Conservation (phyloP, 1,140 invertebrate genomes). For the Colletes latitarsis region DNA sequence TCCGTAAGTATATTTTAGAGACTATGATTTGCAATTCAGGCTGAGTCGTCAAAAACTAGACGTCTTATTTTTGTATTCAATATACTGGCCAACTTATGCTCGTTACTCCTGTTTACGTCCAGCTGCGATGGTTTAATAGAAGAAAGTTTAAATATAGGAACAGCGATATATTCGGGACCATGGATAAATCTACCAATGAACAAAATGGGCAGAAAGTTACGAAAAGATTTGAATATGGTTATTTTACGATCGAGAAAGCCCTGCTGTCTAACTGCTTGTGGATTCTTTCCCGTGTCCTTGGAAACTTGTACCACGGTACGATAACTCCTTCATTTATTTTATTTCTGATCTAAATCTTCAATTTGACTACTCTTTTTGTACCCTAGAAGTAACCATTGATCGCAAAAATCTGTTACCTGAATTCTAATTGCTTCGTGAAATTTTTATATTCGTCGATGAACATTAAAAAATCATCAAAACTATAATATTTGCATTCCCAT, state of each 20-base stretch:
- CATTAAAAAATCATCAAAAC: too few species aligned
- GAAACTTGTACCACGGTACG: conserved; percentile 49
- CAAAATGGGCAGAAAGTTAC: conserved; percentile 14
- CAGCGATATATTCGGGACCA: conserved; percentile 28
- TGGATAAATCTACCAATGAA: conserved; percentile 35
- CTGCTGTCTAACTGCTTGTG: conserved; percentile 53
- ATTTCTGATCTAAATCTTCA: too few species aligned
- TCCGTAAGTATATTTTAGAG: too few species aligned
- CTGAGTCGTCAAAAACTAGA: background rate
- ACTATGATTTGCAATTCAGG: conserved; percentile 11
- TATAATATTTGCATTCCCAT: too few species aligned
- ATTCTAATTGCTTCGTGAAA: too few species aligned
- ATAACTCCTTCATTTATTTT: background rate
- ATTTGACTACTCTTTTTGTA: too few species aligned
- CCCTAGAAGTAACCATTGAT: too few species aligned
- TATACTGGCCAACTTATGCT: conserved; percentile 13
- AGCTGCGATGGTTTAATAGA: conserved; percentile 46
- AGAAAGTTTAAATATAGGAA: conserved; percentile 38
- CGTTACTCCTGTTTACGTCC: conserved; percentile 49
- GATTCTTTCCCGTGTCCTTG: conserved; percentile 58
- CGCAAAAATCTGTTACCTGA: too few species aligned
- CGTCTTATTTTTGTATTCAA: conserved; percentile 47
- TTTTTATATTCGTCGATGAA: too few species aligned
- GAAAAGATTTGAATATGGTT: conserved; percentile 33
- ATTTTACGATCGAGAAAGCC: conserved; percentile 33